Percentiles rank a stretch among this genome's conserved stretches.
Evolutionary conservation across 2,113 vertebrate species (phyloP).

Genomic region (Alethe castanea): DNA sequence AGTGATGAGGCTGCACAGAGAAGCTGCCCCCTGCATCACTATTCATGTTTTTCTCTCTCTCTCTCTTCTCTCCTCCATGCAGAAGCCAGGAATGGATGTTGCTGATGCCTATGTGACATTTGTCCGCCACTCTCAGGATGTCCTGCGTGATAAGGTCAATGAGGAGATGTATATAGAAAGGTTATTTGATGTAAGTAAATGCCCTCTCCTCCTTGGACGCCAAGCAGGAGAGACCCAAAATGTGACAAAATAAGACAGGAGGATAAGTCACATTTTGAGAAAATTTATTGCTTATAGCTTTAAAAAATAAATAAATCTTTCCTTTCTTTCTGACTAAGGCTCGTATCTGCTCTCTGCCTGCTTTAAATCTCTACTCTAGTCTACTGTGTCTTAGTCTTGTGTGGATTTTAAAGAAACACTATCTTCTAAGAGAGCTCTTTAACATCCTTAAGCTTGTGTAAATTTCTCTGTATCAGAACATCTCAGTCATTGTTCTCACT

Average conservation of each 20-base stretch:
- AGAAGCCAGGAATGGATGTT: conserved; percentile 99
- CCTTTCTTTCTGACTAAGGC: conserved; percentile 71
- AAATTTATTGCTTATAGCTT: conserved; percentile 69
- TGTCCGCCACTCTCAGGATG: conserved; percentile 98
- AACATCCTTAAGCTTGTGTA: conserved; percentile 41
- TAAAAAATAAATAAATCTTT: conserved; percentile 64
- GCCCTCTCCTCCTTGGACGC: conserved; percentile 89
- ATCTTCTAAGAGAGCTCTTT: conserved; percentile 41
- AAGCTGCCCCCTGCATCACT: neutral
- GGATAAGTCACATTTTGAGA: conserved; percentile 99
- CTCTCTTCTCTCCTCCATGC: conserved; percentile 61
- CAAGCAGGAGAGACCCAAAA: conserved; percentile 94
- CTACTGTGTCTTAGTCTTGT: conserved; percentile 81
- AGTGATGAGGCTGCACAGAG: neutral
- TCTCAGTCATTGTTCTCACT: conserved; percentile 58
- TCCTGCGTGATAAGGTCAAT: conserved; percentile 98
- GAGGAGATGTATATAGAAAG: conserved; percentile 99
- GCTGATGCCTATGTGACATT: conserved; percentile 98
- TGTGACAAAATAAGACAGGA: conserved; percentile 99
- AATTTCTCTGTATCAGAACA: conserved; percentile 51
- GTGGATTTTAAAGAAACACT: conserved; percentile 32
- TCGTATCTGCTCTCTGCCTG: conserved; percentile 74
- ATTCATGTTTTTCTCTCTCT: conserved; percentile 62
- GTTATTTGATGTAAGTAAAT: conserved; percentile 99
- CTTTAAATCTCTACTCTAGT: conserved; percentile 75